Evolutionary conservation across 2,888 invertebrate species (phyloP).

Genomic region (Drosophila kanekoi): DNA sequence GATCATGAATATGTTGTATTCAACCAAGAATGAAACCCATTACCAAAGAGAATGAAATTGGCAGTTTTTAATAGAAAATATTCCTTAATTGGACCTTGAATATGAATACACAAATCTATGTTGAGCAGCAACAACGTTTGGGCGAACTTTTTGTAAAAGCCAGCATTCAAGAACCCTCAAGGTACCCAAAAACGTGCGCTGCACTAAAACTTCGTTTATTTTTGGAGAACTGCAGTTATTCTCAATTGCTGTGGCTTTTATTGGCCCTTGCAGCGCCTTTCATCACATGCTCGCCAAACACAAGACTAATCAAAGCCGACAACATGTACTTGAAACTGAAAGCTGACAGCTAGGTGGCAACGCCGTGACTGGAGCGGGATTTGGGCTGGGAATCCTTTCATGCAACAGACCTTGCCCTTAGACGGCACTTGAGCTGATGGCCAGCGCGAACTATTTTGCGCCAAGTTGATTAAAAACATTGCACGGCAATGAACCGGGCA

Average conservation of each 20-base stretch:
- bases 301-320: conserved; percentile 52
- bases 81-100: not conserved
- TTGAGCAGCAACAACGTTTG: too few species aligned
- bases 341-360: conserved; percentile 8
- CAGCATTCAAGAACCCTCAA: not conserved
- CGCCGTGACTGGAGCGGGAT: not conserved
- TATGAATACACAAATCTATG: conserved; percentile 4
- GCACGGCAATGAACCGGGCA: conserved; percentile 61
- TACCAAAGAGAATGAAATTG: not conserved
- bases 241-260: conserved; percentile 47
- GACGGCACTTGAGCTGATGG: conserved; percentile 53
- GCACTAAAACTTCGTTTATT: conserved; percentile 1
- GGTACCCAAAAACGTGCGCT: not conserved
- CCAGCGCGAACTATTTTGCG: conserved; percentile 66
- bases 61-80: not conserved
- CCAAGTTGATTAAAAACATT: conserved; percentile 78
- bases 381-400: conserved; percentile 34
- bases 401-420: conserved; percentile 50
- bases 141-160: not conserved
- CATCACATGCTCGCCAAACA: conserved; percentile 20
- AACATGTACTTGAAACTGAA: conserved; percentile 46
- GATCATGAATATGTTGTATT: not conserved
- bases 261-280: conserved; percentile 39
- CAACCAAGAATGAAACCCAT: not conserved
- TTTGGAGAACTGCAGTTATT: conserved; percentile 43